Evolutionary conservation across 2,113 vertebrate genomes (phyloP).

Genomic region (Paraplagusia blochii): DNA sequence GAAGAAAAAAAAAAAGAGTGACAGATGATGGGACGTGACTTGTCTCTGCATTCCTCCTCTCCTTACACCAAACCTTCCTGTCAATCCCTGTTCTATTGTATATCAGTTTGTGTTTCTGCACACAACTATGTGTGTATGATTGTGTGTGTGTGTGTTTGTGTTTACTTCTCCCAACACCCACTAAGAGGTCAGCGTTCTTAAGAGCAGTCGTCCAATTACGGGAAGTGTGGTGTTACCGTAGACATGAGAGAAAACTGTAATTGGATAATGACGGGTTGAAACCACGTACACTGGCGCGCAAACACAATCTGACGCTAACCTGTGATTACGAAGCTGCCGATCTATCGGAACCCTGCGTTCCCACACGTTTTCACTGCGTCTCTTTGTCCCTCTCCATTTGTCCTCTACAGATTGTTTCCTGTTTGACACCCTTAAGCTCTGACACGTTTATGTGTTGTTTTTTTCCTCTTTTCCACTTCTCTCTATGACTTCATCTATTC

Average conservation of each 20-base stretch:
- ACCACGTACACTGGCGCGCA: slow-evolving; percentile 20
- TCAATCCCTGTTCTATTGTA: slow-evolving; percentile 26
- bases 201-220: slow-evolving; percentile 64
- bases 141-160: slow-evolving; percentile 13
- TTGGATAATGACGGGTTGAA: slow-evolving; percentile 69
- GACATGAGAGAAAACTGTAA: slow-evolving; percentile 73
- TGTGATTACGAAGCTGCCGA: slow-evolving; percentile 68
- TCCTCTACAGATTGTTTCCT: no score
- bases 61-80: slow-evolving; percentile 45
- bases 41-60: slow-evolving; percentile 49
- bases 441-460: no score
- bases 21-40: slow-evolving; percentile 49
- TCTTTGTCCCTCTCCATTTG: background rate
- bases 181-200: slow-evolving; percentile 65
- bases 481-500: no score
- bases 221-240: slow-evolving; percentile 57
- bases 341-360: slow-evolving; percentile 49
- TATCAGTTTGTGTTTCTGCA: slow-evolving; percentile 5
- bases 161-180: slow-evolving; percentile 45
- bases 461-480: no score
- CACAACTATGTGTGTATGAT: slow-evolving; percentile 4
- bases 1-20: slow-evolving; percentile 11
- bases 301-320: slow-evolving; percentile 34
- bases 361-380: slow-evolving; percentile 35
- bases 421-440: no score